Evolutionary conservation across 2,113 vertebrate genomes (phyloP).

Genomic region (Acinonyx jubatus): DNA sequence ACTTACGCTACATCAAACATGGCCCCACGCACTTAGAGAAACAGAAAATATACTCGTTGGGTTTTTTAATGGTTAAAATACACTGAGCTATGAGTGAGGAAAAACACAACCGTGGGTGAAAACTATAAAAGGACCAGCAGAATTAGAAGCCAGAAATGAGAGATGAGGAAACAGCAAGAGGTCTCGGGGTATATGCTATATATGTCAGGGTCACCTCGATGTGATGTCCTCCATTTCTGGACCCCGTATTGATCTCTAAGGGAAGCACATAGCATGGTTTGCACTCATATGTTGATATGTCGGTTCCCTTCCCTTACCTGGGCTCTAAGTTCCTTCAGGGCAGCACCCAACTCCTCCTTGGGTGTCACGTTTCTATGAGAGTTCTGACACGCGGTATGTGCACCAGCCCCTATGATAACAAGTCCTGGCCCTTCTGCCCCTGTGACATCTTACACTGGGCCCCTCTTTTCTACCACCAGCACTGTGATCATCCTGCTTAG

Average conservation of each 20-base stretch:
- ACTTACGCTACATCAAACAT: neutral
- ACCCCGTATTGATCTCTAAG: neutral
- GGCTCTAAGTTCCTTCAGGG: neutral
- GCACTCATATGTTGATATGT: neutral
- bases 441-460: neutral
- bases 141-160: neutral
- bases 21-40: neutral
- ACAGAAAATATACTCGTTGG: neutral
- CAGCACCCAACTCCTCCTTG: neutral
- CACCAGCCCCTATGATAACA: neutral
- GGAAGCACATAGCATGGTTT: neutral
- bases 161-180: neutral
- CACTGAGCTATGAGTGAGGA: neutral
- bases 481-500: neutral
- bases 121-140: neutral
- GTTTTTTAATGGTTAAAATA: neutral
- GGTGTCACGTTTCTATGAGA: neutral
- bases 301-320: neutral
- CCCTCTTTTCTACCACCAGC: neutral
- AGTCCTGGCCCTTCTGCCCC: neutral
- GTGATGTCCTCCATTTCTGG: neutral
- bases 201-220: neutral
- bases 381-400: neutral
- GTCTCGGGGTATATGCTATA: fast-evolving
- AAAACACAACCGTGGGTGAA: neutral